A percentile compares a stretch with the other conserved stretches of the same genome.
phyloP scores from a whole-genome alignment of 2,113 vertebrate genomes.

The Gorsachius goisagi region DNA sequence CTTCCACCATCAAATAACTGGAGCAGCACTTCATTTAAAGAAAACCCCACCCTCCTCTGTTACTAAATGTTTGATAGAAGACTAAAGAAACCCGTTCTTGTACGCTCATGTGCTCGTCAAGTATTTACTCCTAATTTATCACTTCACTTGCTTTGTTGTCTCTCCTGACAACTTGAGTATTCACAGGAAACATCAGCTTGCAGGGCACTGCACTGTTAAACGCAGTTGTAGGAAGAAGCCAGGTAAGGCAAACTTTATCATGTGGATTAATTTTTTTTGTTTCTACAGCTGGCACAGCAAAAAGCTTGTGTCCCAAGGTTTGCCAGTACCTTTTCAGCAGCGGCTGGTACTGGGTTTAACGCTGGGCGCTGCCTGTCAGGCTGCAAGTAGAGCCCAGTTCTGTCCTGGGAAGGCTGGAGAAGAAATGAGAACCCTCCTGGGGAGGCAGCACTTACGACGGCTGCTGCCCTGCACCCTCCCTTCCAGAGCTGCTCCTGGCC shows the following conservation, averaged over 20 bases:
- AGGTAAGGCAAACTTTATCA: background rate
- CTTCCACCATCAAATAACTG: background rate
- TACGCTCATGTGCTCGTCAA: background rate
- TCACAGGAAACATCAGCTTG: background rate
- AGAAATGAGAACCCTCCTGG: background rate
- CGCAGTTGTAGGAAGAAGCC: background rate
- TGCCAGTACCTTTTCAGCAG: background rate
- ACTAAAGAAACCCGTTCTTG: background rate
- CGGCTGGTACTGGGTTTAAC: background rate
- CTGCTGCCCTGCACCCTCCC: background rate
- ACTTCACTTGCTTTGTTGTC: background rate
- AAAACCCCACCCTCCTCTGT: background rate
- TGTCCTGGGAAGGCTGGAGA: background rate
- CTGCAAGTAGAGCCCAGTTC: background rate
- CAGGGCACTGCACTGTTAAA: background rate
- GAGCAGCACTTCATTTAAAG: background rate
- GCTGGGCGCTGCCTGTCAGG: background rate
- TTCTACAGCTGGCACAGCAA: background rate
- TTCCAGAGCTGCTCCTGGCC: background rate
- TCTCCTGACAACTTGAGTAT: background rate
- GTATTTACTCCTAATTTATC: background rate
- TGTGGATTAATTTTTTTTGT: background rate
- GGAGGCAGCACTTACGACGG: fast-evolving
- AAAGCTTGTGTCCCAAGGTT: background rate
- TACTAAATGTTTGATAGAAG: background rate